Evolutionary conservation across 2,113 vertebrate genomes (phyloP).

Genomic region (Pedionomus torquatus): DNA sequence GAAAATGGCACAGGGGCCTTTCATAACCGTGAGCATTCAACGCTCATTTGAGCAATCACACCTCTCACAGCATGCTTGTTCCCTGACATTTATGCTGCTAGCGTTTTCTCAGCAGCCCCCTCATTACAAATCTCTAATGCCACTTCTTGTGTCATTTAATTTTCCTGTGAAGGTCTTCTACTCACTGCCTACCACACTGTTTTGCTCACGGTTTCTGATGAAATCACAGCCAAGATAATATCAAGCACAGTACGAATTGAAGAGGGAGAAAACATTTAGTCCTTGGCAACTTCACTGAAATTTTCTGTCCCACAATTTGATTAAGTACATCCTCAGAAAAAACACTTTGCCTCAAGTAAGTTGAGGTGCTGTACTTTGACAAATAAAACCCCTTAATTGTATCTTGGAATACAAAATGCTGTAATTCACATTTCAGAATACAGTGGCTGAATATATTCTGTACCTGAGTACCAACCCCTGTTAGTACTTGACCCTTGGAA

Average conservation of each 20-base stretch:
- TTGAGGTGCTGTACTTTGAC: background rate
- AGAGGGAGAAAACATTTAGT: background rate
- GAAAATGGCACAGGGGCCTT: background rate
- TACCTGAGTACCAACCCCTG: background rate
- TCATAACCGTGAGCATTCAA: background rate
- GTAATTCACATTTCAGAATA: background rate
- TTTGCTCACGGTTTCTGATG: background rate
- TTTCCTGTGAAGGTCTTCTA: slow-evolving; percentile 39
- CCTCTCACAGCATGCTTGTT: slow-evolving; percentile 19
- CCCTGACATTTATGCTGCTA: slow-evolving; percentile 47
- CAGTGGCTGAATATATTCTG: background rate
- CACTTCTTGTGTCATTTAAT: slow-evolving; percentile 19
- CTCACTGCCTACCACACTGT: background rate
- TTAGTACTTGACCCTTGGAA: slow-evolving; percentile 24
- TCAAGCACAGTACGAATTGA: background rate
- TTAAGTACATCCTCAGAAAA: background rate
- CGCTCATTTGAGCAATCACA: slow-evolving; percentile 22
- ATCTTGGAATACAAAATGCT: background rate
- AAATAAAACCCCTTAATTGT: background rate
- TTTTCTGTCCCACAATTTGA: background rate
- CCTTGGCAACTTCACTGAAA: background rate
- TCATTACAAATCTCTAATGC: slow-evolving; percentile 20
- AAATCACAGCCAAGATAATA: background rate
- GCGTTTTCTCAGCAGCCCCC: background rate
- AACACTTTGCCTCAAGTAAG: background rate